Conservation (phyloP, 2,113 vertebrate species). For the Scatophagus argus region DNA sequence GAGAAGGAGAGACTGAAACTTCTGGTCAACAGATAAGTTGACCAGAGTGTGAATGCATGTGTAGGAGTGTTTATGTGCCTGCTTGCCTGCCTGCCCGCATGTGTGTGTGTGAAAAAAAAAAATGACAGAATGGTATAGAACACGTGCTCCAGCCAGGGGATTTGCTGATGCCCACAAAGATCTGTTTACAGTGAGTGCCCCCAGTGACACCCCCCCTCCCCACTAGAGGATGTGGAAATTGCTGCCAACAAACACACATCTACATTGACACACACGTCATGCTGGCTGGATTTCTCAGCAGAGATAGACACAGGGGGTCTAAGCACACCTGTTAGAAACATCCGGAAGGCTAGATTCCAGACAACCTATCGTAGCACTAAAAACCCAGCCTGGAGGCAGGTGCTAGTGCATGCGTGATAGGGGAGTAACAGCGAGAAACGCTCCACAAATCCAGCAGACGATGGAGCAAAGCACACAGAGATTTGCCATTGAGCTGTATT, state of each 20-base stretch:
- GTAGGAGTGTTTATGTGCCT: constrained; percentile 49
- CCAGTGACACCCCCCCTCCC: constrained; percentile 68
- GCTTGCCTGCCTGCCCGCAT: not conserved
- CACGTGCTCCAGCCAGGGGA: constrained; percentile 46
- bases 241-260: constrained; percentile 60
- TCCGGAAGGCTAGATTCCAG: constrained; percentile 58
- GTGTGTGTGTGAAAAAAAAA: constrained; percentile 45
- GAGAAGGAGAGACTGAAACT: constrained; percentile 26
- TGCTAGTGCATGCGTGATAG: constrained; percentile 15
- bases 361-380: constrained; percentile 39
- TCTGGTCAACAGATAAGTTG: constrained; percentile 52
- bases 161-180: constrained; percentile 77
- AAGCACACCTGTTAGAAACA: constrained; percentile 72
- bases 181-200: constrained; percentile 78
- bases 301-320: constrained; percentile 68
- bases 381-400: constrained; percentile 40
- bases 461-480: constrained; percentile 1
- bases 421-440: constrained; percentile 19
- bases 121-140: constrained; percentile 63
- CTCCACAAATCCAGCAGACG: constrained; percentile 17
- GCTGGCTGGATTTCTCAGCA: constrained; percentile 61
- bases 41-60: constrained; percentile 53
- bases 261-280: constrained; percentile 33
- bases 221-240: constrained; percentile 68
- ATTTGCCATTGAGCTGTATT: constrained; percentile 33